Evolutionary conservation across 2,888 invertebrate species (phyloP), one percentile per base, ranked within the genome.

Genomic region (Taphrorychus bicolor): DNA sequence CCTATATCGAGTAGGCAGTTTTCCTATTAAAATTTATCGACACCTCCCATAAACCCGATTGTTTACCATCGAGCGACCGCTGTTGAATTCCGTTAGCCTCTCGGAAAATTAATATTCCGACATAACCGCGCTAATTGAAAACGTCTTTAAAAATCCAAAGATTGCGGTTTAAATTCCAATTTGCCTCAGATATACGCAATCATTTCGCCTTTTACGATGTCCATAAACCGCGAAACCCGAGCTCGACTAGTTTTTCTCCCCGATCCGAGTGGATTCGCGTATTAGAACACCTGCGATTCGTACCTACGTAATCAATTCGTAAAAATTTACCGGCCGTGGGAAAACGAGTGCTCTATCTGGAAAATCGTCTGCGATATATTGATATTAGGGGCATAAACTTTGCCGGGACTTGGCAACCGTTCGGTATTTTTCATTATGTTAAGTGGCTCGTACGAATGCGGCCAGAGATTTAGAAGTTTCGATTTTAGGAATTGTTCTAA

Each of bases 251-350:
- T 68, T 69, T 64, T 69, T 65, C 52, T 21, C 45, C 51, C 11
- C 45, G 32, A 32, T 48, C 22, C 19, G 42, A 68, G 63, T 56
- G 68, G 59, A 59, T 58, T 54, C 63, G 68, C 59, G 49, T 59
- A 65, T 69, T 66, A 72, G 74, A 75, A 75, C 75, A 75, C 75
- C 75, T 75, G 75, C 74, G 68, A 72, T 73, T 71, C 69, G 66
- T 69, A 69, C n/a, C n/a, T n/a, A n/a, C 66, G 70, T 56, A 64
- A 61, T 62, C 21, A 58, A 21, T 53, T 58, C 45, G 57, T 62
- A 67, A 67, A 67, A 67, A 67, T 62, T 18, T 60, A 52, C 24
- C 32, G 51, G 24, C 53, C 67, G 67, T 67, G 67, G 62, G 67
- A 67, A 67, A 53, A n/a, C n/a, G n/a, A n/a, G 52, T n/a, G 17